These are phyloP conservation scores for Gonioctena quinquepunctata DNA, from an alignment of 1,140 invertebrate species.

Conservation along the genomic window DNA sequence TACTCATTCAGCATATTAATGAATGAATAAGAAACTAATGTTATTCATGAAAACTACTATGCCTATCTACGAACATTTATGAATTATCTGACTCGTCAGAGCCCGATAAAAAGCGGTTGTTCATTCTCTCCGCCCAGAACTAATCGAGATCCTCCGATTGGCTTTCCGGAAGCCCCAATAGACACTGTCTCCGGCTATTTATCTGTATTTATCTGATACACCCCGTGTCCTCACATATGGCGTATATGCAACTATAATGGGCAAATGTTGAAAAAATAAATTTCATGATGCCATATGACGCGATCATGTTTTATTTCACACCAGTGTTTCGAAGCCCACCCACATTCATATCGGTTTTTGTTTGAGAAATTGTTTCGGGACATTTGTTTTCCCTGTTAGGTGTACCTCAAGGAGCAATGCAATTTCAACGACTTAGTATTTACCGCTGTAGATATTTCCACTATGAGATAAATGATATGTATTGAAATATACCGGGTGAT, in stretches of 20 bases:
- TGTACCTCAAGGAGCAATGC: neutral
- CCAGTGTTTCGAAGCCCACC: neutral
- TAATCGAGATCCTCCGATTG: neutral
- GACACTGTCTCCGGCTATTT: constrained; percentile 2
- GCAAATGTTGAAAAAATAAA: neutral
- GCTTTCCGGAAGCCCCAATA: constrained; percentile 5
- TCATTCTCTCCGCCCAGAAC: constrained; percentile 7
- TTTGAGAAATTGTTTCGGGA: neutral
- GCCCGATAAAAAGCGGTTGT: neutral
- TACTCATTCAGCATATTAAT: too few species aligned
- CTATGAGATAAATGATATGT: too few species aligned
- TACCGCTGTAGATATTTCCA: too few species aligned
- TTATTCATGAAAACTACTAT: neutral
- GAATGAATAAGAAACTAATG: neutral
- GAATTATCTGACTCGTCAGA: neutral
- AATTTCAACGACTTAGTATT: too few species aligned
- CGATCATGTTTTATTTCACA: neutral
- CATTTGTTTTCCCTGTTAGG: neutral
- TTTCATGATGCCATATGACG: neutral
- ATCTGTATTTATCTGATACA: neutral
- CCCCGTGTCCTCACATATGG: neutral
- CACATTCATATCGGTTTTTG: neutral
- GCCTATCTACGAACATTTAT: neutral
- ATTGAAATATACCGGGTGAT: too few species aligned
- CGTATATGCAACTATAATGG: neutral